Conservation (phyloP, 1,140 invertebrate genomes). For the Sitodiplosis mosellana region DNA sequence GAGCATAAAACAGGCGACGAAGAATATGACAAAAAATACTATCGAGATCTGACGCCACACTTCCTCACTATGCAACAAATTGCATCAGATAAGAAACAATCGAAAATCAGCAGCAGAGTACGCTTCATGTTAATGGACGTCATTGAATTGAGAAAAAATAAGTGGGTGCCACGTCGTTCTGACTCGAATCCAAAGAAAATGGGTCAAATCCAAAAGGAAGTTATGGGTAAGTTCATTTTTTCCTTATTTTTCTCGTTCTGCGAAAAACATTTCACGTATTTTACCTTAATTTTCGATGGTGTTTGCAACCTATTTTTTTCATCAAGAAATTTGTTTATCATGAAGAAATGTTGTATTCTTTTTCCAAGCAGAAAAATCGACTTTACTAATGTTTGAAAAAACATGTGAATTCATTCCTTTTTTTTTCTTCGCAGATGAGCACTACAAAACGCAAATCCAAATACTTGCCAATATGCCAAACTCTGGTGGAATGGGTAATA, state of each 20-base stretch:
- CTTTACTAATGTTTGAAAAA: no score
- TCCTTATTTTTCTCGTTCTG: no score
- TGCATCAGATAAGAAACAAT: conserved; percentile 22
- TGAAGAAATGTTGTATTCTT: no score
- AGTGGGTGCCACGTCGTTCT: conserved; percentile 73
- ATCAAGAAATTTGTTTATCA: no score
- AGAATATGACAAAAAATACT: not conserved
- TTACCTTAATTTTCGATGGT: no score
- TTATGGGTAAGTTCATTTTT: conserved; percentile 28
- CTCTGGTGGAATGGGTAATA: conserved; percentile 12
- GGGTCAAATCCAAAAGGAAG: conserved; percentile 80
- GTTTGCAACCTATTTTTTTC: no score
- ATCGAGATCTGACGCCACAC: conserved; percentile 30
- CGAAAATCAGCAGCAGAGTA: conserved; percentile 46
- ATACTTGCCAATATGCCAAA: no score
- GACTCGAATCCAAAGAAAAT: conserved; percentile 85
- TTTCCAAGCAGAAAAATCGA: no score
- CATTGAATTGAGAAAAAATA: conserved; percentile 64
- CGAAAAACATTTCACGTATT: no score
- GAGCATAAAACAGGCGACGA: not conserved
- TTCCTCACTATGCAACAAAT: conserved; percentile 52
- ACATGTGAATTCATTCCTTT: no score
- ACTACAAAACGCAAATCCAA: no score
- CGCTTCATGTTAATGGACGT: conserved; percentile 89
- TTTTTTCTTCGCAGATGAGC: no score